Percentiles rank a stretch among this genome's conserved stretches.
Conservation (phyloP, 2,888 invertebrate genomes). For the Cheilosia soror region DNA sequence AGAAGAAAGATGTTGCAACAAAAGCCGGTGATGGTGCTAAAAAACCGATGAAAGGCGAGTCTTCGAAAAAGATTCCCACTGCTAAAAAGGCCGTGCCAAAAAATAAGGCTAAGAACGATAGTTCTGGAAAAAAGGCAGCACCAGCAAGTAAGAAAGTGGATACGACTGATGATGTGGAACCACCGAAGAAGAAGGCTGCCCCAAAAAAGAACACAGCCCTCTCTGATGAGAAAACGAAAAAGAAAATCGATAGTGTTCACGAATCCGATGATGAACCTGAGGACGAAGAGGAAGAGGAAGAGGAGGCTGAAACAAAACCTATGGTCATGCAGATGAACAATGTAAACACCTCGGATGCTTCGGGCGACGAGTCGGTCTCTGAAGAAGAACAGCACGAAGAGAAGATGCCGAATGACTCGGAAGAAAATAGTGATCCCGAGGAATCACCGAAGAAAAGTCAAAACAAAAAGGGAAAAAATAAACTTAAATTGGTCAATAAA, state of each 20-base stretch:
- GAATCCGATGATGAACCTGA: not conserved
- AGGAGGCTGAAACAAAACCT: not conserved
- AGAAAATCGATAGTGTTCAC: not conserved
- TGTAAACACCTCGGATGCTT: not conserved
- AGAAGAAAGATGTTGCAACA: not conserved
- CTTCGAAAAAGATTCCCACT: not conserved
- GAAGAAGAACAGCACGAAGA: not conserved
- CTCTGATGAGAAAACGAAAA: not conserved
- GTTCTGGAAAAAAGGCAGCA: not conserved
- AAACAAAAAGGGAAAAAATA: not conserved
- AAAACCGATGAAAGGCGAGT: not conserved
- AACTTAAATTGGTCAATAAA: conserved; percentile 4
- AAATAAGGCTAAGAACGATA: not conserved
- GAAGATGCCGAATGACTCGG: not conserved
- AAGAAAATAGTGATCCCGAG: not conserved
- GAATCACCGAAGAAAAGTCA: not conserved
- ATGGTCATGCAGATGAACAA: not conserved
- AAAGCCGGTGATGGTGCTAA: not conserved
- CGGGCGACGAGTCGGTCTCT: not conserved
- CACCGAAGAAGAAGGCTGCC: not conserved
- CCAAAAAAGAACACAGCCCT: conserved; percentile 16
- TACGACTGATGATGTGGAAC: not conserved
- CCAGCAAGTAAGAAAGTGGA: not conserved
- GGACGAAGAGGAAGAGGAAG: not conserved
- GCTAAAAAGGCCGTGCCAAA: not conserved